Percentiles rank a stretch among this genome's conserved stretches.
phyloP scores from a whole-genome alignment of 1,140 invertebrate species.

The Stegodyphus dumicola region DNA sequence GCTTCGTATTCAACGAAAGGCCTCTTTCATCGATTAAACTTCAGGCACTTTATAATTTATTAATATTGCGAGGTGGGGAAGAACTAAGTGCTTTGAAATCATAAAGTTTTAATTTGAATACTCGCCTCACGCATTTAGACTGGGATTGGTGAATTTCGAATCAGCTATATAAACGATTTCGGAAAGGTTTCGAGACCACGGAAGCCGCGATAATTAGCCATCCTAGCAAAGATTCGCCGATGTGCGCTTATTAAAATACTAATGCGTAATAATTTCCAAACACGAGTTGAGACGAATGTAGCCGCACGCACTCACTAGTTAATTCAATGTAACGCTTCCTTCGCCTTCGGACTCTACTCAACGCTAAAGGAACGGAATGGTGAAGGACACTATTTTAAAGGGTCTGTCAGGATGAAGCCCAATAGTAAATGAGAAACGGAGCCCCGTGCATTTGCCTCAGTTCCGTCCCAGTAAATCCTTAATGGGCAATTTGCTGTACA shows the following conservation, averaged over 20 bases:
- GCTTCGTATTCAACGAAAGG: no score
- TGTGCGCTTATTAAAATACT: constrained; percentile 40
- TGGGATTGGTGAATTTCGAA: background rate
- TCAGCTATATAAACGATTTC: no score
- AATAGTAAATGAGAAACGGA: no score
- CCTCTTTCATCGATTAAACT: no score
- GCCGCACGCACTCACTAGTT: constrained; percentile 37
- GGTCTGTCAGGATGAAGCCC: no score
- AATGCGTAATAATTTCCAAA: constrained; percentile 29
- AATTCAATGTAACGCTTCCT: constrained; percentile 38
- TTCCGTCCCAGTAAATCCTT: constrained; percentile 9
- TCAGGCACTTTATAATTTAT: constrained; percentile 34
- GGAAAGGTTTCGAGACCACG: constrained; percentile 14
- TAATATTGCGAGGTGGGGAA: constrained; percentile 19
- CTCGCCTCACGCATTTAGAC: constrained; percentile 14
- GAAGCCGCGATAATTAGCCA: constrained; percentile 13
- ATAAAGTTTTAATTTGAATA: constrained; percentile 57
- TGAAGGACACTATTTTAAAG: no score
- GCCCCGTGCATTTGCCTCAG: constrained; percentile 3
- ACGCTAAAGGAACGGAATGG: background rate
- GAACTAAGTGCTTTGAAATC: constrained; percentile 47
- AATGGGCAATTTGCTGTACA: constrained; percentile 35
- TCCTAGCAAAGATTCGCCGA: constrained; percentile 1
- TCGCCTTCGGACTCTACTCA: background rate
- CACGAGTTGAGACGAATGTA: constrained; percentile 38